phyloP scores from a whole-genome alignment of 2,888 invertebrate genomes.

The Adelphocoris suturalis region DNA sequence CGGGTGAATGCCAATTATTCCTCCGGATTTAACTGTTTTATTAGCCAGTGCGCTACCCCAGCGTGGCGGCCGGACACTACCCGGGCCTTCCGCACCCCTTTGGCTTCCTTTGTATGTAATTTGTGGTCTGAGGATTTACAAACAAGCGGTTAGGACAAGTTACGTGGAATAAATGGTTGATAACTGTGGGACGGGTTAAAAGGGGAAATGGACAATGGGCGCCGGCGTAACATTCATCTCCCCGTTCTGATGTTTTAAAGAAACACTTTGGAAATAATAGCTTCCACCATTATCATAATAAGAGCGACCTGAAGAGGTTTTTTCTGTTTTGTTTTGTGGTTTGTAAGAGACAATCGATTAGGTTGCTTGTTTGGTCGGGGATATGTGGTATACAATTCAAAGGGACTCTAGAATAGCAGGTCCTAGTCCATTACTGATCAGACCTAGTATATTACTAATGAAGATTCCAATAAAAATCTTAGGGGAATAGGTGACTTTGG shows the following conservation, averaged over 20 bases:
- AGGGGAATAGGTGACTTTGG: no score
- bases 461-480: no score
- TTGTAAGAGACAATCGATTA: slow-evolving; percentile 35
- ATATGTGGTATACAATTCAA: neutral
- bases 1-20: slow-evolving; percentile 70
- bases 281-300: slow-evolving; percentile 68
- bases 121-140: slow-evolving; percentile 70
- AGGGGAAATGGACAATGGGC: slow-evolving; percentile 70
- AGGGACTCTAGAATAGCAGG: no score
- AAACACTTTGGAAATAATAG: slow-evolving; percentile 71
- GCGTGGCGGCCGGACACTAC: slow-evolving; percentile 28
- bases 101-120: slow-evolving; percentile 70
- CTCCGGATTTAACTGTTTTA: slow-evolving; percentile 72
- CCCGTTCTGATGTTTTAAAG: slow-evolving; percentile 70
- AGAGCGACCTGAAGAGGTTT: slow-evolving; percentile 30
- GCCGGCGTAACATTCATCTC: slow-evolving; percentile 66
- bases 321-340: neutral
- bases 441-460: no score
- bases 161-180: slow-evolving; percentile 73
- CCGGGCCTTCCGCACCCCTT: slow-evolving; percentile 30
- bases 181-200: slow-evolving; percentile 54
- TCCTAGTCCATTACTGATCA: no score
- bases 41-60: slow-evolving; percentile 66
- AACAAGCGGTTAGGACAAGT: slow-evolving; percentile 72
- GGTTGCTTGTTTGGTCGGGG: neutral